Base-by-base conservation (phyloP, 2,113 vertebrate genomes). In the Perccottus glenii region DNA sequence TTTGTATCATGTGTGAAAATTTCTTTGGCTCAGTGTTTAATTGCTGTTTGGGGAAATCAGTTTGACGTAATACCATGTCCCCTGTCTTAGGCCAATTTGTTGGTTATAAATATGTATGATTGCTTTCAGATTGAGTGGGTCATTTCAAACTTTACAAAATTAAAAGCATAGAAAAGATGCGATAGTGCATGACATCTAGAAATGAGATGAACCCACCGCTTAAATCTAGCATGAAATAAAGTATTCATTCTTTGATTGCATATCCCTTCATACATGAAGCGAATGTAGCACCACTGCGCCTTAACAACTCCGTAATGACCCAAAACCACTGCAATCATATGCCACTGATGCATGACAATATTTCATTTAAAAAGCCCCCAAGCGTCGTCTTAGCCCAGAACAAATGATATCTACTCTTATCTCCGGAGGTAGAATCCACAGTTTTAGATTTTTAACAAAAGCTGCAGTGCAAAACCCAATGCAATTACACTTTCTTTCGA, bases 191-290 rank as follows among this genome's bases (percentile, higher is more conserved):
- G 6, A 75, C 67, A 48, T 53, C 48, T 69, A 42, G 46, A 78
- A 83, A 88, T 67, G 62, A 84, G 69, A 53, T n/a, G 59, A 69
- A 49, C 55, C 51, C 42, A 11, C 75, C 62, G 61, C 70, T 77
- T 70, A 81, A 89, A 84, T 85, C 78, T 86, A 87, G 75, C 90
- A 84, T 90, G 85, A 88, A 87, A 90, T 85, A 88, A 81, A 73
- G 68, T 77, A 78, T 88, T 81, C 75, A 71, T 69, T 75, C 67
- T 74, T 11, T 77, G 74, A 77, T 80, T 80, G 68, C 82, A 57
- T 66, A 64, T 71, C 64, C 73, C 55, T 75, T 74, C 69, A 52
- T 77, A 73, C 73, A 58, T 15, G 67, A 70, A 74, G 50, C 16
- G 77, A 78, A 53, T 55, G 66, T 48, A 68, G 43, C 75, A 57